Evolutionary conservation across 2,888 invertebrate species (phyloP).

Genomic region (Neoaliturus tenellus): DNA sequence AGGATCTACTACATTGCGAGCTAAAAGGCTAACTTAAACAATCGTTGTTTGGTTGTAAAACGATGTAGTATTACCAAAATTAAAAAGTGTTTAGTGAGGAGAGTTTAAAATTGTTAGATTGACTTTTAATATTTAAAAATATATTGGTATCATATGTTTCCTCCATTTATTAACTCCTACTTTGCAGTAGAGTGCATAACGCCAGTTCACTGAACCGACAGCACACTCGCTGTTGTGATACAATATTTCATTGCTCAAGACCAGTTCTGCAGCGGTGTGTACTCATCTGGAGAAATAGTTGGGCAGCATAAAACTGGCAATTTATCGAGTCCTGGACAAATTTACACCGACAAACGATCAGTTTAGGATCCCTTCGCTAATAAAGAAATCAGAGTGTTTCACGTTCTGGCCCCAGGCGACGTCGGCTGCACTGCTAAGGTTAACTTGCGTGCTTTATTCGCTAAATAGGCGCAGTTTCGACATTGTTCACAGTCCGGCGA

Average conservation of each 20-base stretch:
- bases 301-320: neutral
- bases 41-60: too few species aligned
- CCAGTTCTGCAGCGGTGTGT: neutral
- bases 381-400: neutral
- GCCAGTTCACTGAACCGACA: neutral
- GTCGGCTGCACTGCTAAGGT: neutral
- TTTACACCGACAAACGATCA: conserved; percentile 33
- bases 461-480: conserved; percentile 22
- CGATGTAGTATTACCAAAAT: too few species aligned
- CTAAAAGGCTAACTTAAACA: too few species aligned
- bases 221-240: neutral
- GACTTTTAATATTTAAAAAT: neutral
- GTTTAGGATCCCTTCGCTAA: conserved; percentile 32
- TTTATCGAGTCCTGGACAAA: conserved; percentile 7
- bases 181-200: too few species aligned
- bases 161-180: too few species aligned
- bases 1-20: too few species aligned
- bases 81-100: too few species aligned
- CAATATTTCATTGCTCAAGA: conserved; percentile 15
- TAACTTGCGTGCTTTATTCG: conserved; percentile 16
- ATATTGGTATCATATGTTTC: too few species aligned
- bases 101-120: too few species aligned
- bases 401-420: neutral
- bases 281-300: conserved; percentile 28
- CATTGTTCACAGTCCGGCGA: conserved; percentile 15